phyloP scores from a whole-genome alignment of 2,888 invertebrate genomes.

The Pheosia tremula region DNA sequence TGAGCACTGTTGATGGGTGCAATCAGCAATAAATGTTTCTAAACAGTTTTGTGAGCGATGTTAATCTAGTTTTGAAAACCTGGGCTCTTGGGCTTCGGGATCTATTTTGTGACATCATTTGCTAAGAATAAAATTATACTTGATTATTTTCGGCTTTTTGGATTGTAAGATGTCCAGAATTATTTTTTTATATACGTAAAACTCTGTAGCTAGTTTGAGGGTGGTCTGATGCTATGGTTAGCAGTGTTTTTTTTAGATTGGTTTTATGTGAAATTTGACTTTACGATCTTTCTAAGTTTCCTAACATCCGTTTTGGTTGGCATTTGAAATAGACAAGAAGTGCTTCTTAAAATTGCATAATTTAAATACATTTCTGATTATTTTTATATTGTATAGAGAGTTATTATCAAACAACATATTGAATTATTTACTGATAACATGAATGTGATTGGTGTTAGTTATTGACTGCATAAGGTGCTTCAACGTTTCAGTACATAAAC shows the following conservation, averaged over 20 bases:
- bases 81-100: too few species aligned
- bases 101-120: too few species aligned
- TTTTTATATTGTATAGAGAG: background rate
- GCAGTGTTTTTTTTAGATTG: background rate
- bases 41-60: too few species aligned
- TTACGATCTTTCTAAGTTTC: conserved; percentile 7
- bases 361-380: background rate
- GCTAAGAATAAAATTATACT: background rate
- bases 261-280: background rate
- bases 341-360: background rate
- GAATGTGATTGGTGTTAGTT: background rate
- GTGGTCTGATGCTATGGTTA: background rate
- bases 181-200: background rate
- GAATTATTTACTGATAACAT: background rate
- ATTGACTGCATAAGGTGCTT: background rate
- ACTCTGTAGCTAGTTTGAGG: background rate
- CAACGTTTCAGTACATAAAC: background rate
- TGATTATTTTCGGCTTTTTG: background rate
- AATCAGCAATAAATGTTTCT: background rate
- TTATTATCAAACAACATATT: too few species aligned
- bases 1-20: conserved; percentile 7
- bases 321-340: background rate
- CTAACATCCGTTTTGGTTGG: background rate
- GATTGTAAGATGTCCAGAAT: background rate
- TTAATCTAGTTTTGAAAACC: too few species aligned